Conservation (phyloP, 2,797 vertebrate genomes). For the Centropyge bicolor region DNA sequence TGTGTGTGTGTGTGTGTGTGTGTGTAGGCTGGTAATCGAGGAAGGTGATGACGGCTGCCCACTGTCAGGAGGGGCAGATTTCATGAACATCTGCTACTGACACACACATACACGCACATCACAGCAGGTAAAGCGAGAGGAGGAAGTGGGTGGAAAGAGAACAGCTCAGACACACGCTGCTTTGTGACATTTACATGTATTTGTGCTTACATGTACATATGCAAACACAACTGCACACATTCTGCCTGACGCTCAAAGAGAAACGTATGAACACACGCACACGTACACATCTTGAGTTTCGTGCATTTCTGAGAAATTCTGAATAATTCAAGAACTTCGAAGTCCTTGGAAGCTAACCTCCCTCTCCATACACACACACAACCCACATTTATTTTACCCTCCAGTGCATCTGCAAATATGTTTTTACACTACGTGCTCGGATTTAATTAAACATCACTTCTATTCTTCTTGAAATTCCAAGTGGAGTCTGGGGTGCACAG, state of each 20-base stretch:
- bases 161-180: slow-evolving; percentile 35
- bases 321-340: slow-evolving; percentile 70
- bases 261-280: slow-evolving; percentile 6
- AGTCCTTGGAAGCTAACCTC: slow-evolving; percentile 33
- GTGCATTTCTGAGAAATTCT: slow-evolving; percentile 42
- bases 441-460: slow-evolving; percentile 39
- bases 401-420: slow-evolving; percentile 21
- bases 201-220: slow-evolving; percentile 48
- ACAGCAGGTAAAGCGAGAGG: slow-evolving; percentile 39
- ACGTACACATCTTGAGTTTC: slow-evolving; percentile 16
- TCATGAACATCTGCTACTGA: slow-evolving; percentile 73
- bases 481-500: not conserved
- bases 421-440: slow-evolving; percentile 20
- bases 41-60: slow-evolving; percentile 46
- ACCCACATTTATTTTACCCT: slow-evolving; percentile 14
- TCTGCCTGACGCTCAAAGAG: not conserved
- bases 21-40: not conserved
- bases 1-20: not conserved
- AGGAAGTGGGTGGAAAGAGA: slow-evolving; percentile 50
- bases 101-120: slow-evolving; percentile 44
- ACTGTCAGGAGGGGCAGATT: slow-evolving; percentile 51
- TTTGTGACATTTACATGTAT: slow-evolving; percentile 60
- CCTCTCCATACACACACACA: slow-evolving; percentile 6
- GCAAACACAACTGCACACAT: slow-evolving; percentile 42
- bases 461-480: slow-evolving; percentile 8